Conservation (phyloP, 2,797 vertebrate genomes). For the Falco peregrinus region DNA sequence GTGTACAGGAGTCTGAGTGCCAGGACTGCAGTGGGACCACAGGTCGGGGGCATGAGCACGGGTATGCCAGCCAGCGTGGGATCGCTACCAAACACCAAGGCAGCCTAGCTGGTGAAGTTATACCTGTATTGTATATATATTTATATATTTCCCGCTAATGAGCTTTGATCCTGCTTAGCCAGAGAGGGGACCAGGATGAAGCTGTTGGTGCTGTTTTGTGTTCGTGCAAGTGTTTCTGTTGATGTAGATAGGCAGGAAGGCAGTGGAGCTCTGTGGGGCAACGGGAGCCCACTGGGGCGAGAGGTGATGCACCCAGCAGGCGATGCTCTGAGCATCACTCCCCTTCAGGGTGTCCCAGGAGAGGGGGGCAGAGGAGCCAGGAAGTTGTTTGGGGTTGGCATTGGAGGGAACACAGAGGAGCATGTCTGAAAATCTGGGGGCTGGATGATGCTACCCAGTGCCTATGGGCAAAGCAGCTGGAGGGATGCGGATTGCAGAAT, state of each 20-base stretch:
- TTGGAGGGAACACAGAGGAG: background rate
- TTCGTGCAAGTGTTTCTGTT: background rate
- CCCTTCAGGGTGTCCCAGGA: background rate
- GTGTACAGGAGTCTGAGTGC: no score
- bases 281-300: rapidly evolving
- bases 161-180: background rate
- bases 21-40: background rate
- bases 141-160: background rate
- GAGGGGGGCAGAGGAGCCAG: background rate
- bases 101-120: background rate
- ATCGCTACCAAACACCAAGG: background rate
- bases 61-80: background rate
- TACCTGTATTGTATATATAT: background rate
- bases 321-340: background rate
- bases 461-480: background rate
- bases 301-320: background rate
- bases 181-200: background rate
- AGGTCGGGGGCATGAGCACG: background rate
- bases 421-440: background rate
- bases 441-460: background rate
- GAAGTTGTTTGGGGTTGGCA: rapidly evolving
- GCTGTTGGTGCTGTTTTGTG: background rate
- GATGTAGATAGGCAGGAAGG: rapidly evolving
- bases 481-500: no score
- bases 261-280: no score